Evolutionary conservation across 2,888 invertebrate species (phyloP).

Genomic region (Isoperla grammatica): DNA sequence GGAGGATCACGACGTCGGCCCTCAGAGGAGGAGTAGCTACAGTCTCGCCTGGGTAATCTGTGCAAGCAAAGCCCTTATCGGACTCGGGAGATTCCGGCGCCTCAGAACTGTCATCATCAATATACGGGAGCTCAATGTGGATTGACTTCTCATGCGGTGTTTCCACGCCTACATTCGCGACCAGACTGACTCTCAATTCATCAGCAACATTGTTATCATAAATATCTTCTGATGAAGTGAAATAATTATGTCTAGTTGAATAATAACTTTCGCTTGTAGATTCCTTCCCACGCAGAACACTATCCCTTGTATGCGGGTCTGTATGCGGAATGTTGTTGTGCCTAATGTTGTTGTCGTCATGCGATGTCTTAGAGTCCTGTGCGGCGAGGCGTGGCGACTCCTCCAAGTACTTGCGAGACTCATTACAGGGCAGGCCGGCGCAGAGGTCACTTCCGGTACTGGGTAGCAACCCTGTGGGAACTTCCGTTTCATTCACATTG

Average conservation of each 20-base stretch:
- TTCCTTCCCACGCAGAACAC: slow-evolving; percentile 2
- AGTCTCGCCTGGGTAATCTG: background rate
- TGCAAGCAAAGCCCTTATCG: background rate
- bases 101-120: background rate
- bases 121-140: background rate
- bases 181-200: too few species aligned
- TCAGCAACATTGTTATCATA: too few species aligned
- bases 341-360: background rate
- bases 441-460: slow-evolving; percentile 3
- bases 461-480: background rate
- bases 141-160: background rate
- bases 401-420: background rate
- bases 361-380: background rate
- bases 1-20: background rate
- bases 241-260: background rate
- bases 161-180: too few species aligned
- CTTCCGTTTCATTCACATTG: slow-evolving; percentile 1
- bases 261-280: background rate
- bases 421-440: background rate
- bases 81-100: background rate
- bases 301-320: background rate
- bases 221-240: too few species aligned
- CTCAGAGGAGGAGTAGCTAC: background rate
- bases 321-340: background rate
- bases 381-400: background rate